Percentiles rank a stretch among this genome's conserved stretches.
These are phyloP conservation scores for Elgaria multicarinata DNA, from an alignment of 2,113 vertebrate genomes.

Conservation along the genomic window DNA sequence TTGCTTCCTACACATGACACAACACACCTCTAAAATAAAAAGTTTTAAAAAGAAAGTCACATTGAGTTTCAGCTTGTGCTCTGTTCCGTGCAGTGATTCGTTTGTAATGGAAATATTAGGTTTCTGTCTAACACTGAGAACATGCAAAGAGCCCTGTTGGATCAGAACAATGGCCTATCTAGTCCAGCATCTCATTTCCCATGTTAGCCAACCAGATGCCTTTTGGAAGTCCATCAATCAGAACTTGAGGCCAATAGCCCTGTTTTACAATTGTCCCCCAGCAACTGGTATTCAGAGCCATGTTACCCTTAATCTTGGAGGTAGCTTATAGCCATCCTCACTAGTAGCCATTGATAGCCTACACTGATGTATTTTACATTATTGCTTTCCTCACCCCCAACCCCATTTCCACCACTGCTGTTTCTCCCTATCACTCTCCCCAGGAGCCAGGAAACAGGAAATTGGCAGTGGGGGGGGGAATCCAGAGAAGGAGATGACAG, in stretches of 20 bases:
- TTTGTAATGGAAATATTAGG: background rate
- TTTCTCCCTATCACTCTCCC: no score
- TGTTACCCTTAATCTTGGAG: background rate
- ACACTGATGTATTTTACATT: no score
- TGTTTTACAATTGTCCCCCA: background rate
- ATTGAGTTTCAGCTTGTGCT: background rate
- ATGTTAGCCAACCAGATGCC: background rate
- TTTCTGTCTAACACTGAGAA: background rate
- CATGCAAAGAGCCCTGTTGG: background rate
- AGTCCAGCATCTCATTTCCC: background rate
- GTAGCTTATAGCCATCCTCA: background rate
- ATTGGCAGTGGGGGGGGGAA: no score
- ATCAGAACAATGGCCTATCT: background rate
- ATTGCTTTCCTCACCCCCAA: no score
- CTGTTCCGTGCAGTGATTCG: background rate
- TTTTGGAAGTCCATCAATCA: no score
- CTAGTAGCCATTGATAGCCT: background rate
- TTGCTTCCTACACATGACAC: background rate
- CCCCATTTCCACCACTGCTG: no score
- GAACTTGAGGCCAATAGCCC: background rate
- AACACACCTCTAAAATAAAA: background rate
- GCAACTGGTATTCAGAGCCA: background rate
- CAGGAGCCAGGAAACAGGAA: background rate
- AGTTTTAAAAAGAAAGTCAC: background rate
- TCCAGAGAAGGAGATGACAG: no score